Conservation (phyloP, 2,888 invertebrate species). For the Branchellion lobata region DNA sequence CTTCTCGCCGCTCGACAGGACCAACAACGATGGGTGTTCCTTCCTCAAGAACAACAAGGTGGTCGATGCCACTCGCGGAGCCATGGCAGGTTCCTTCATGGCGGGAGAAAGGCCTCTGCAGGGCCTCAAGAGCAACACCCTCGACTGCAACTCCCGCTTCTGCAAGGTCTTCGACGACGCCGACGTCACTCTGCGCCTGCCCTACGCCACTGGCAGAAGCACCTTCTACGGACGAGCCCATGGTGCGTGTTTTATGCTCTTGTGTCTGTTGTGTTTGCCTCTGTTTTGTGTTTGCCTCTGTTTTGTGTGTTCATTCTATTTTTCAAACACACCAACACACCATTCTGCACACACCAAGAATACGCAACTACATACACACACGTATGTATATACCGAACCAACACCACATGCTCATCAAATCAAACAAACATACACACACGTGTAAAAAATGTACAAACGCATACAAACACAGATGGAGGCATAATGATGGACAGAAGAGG, state of each 20-base stretch:
- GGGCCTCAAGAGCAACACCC: not conserved
- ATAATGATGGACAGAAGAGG: no score
- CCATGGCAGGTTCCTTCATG: not conserved
- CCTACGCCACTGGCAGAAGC: constrained; percentile 44
- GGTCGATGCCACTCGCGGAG: not conserved
- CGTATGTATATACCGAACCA: no score
- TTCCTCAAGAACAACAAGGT: not conserved
- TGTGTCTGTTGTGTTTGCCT: not conserved
- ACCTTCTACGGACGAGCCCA: constrained; percentile 43
- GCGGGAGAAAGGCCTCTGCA: not conserved
- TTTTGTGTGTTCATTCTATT: no score
- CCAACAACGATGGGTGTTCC: no score
- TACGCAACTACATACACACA: no score
- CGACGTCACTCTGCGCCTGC: constrained; percentile 34
- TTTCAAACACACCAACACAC: no score
- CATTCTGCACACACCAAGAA: no score
- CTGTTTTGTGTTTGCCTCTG: not conserved
- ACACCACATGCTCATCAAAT: no score
- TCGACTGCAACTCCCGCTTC: not conserved
- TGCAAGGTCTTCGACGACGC: constrained; percentile 41
- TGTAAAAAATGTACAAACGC: no score
- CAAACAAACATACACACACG: no score
- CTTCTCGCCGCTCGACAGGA: no score
- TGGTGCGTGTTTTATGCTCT: not conserved
- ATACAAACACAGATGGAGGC: no score